phyloP scores from a whole-genome alignment of 1,140 invertebrate species.

The Procambarus virginalis region DNA sequence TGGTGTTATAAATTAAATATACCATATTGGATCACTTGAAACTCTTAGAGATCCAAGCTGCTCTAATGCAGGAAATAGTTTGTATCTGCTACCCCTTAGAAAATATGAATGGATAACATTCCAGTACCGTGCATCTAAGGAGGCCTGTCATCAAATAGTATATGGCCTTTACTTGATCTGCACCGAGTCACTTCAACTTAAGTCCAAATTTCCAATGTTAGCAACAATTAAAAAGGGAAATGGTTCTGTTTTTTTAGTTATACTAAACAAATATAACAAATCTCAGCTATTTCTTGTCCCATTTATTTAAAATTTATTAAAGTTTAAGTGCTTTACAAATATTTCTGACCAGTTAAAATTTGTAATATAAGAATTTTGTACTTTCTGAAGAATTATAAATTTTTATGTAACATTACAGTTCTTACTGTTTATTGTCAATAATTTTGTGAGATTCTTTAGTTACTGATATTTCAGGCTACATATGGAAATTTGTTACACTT shows the following conservation, averaged over 20 bases:
- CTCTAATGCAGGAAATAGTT: constrained; percentile 32
- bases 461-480: not conserved
- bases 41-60: constrained; percentile 42
- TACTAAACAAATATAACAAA: not conserved
- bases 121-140: constrained; percentile 50
- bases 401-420: not conserved
- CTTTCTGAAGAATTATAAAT: not conserved
- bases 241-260: not conserved
- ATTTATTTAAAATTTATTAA: not conserved
- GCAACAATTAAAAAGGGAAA: not conserved
- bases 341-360: not conserved
- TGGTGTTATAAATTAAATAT: constrained; percentile 9
- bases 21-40: constrained; percentile 31
- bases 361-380: not conserved
- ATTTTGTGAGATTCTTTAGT: not conserved
- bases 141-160: constrained; percentile 52
- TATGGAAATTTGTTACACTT: constrained; percentile 37
- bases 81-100: constrained; percentile 37
- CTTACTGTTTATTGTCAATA: not conserved
- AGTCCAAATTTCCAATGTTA: constrained; percentile 27
- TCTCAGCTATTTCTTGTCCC: not conserved
- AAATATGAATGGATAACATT: constrained; percentile 38
- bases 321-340: not conserved
- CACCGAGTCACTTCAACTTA: constrained; percentile 25
- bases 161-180: constrained; percentile 38